These are phyloP conservation scores for Meteorus sp. DNA, from an alignment of 1,140 invertebrate genomes.

Conservation along the genomic window DNA sequence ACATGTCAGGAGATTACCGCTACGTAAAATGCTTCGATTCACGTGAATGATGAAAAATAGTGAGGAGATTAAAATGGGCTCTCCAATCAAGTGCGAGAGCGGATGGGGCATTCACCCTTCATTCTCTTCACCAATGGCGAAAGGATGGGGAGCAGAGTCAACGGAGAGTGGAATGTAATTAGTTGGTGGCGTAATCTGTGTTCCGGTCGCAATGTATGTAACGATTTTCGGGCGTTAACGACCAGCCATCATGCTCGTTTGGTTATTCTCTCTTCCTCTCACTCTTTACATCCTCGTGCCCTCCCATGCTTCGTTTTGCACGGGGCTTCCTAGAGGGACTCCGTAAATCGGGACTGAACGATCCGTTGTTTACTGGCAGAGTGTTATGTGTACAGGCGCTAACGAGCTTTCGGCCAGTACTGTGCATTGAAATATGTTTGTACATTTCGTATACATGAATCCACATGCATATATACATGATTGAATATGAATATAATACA, in stretches of 20 bases:
- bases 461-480: background rate
- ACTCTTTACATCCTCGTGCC: background rate
- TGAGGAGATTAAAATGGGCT: no score
- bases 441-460: background rate
- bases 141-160: conserved; percentile 8
- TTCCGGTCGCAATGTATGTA: conserved; percentile 23
- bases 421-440: conserved; percentile 2
- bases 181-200: conserved; percentile 20
- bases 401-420: conserved; percentile 25
- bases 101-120: background rate
- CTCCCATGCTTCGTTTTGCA: conserved; percentile 13
- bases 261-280: background rate
- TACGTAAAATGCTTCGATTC: no score
- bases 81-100: background rate
- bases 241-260: conserved; percentile 1
- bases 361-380: conserved; percentile 27
- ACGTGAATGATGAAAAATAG: no score
- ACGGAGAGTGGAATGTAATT: conserved; percentile 21
- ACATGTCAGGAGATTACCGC: no score
- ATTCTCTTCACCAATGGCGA: no score
- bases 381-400: conserved; percentile 28
- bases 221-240: conserved; percentile 20
- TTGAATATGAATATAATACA: no score
- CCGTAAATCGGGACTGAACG: conserved; percentile 28
- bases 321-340: conserved; percentile 20